Conservation (phyloP, 2,888 invertebrate genomes). For the Xestobium rufovillosum region DNA sequence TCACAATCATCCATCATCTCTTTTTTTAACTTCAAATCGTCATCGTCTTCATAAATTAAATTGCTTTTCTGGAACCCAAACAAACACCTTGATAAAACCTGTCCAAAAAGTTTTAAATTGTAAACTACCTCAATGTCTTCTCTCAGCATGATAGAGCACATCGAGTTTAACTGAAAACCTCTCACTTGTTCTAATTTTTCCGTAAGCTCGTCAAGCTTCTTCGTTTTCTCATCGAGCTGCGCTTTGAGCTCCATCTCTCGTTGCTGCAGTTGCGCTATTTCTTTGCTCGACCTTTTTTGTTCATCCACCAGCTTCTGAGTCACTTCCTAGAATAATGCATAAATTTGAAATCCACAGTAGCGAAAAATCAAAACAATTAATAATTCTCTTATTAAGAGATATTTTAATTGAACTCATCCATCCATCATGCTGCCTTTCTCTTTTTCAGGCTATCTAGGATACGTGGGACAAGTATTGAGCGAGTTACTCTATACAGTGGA, state of each 20-base stretch:
- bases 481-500: too few relatives aligned
- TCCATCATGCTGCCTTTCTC: too few relatives aligned
- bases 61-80: conserved; percentile 23
- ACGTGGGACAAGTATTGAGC: too few relatives aligned
- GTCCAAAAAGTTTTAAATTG: too few relatives aligned
- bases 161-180: conserved; percentile 12
- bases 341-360: too few relatives aligned
- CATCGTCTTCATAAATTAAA: conserved; percentile 20
- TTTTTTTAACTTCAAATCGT: conserved; percentile 32
- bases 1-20: conserved; percentile 34
- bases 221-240: conserved; percentile 25
- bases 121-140: too few relatives aligned
- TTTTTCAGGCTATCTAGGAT: too few relatives aligned
- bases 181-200: conserved; percentile 19
- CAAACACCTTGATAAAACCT: too few relatives aligned
- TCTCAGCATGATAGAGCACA: conserved; percentile 7
- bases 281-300: conserved; percentile 45
- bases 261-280: conserved; percentile 45
- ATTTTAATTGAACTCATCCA: too few relatives aligned
- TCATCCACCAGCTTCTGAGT: conserved; percentile 48
- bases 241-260: conserved; percentile 31
- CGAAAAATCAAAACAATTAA: too few relatives aligned
- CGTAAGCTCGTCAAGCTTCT: conserved; percentile 24
- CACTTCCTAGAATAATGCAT: conserved; percentile 40
- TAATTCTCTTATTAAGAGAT: too few relatives aligned